These are phyloP conservation scores for Poeciliopsis presidionis DNA, from an alignment of 2,797 vertebrate genomes.

Conservation along the genomic window DNA sequence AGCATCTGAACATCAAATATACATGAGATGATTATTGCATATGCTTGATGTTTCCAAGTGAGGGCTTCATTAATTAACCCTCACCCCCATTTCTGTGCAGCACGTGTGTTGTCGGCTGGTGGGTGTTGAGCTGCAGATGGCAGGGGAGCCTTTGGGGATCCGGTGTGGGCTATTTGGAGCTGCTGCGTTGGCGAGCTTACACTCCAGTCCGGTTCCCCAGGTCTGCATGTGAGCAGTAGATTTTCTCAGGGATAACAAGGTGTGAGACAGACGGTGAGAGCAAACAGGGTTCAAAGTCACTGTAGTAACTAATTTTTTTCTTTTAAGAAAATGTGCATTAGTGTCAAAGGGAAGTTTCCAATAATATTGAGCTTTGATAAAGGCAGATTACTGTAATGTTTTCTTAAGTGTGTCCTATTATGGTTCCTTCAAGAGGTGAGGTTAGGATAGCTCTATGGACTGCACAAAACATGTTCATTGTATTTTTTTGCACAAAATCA, in stretches of 20 bases:
- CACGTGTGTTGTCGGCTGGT: constrained; percentile 45
- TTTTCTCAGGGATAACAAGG: constrained; percentile 49
- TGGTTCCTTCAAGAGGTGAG: too few species aligned
- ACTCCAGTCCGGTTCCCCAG: constrained; percentile 43
- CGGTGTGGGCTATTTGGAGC: constrained; percentile 60
- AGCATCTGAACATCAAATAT: constrained; percentile 63
- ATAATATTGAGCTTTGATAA: neutral
- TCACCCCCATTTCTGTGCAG: constrained; percentile 39
- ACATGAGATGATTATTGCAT: constrained; percentile 75
- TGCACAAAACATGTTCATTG: too few species aligned
- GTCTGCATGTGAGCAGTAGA: constrained; percentile 37
- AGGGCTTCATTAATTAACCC: constrained; percentile 72
- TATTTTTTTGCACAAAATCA: too few species aligned
- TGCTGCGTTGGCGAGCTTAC: constrained; percentile 57
- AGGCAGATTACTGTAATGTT: neutral
- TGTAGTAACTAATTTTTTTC: constrained; percentile 12
- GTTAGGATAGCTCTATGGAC: too few species aligned
- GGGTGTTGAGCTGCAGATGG: constrained; percentile 72
- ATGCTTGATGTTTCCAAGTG: constrained; percentile 58
- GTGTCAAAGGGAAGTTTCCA: neutral
- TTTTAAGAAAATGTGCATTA: neutral
- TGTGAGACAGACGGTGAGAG: constrained; percentile 6
- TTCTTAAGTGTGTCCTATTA: neutral
- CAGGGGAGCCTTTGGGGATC: constrained; percentile 55
- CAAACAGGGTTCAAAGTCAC: constrained; percentile 19